phyloP scores from a whole-genome alignment of 2,113 vertebrate genomes.

The Gobio gobio region DNA sequence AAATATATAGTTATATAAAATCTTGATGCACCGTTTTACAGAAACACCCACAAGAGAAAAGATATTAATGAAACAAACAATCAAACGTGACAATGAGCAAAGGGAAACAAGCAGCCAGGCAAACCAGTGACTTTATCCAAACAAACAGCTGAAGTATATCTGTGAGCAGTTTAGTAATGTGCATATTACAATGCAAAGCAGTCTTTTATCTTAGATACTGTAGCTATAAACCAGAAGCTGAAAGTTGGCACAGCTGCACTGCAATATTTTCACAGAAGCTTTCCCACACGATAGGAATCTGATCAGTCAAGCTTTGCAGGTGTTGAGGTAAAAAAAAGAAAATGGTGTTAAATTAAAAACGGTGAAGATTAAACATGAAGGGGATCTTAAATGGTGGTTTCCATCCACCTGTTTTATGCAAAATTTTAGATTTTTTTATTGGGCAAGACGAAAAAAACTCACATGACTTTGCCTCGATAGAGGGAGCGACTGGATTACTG shows the following conservation, averaged over 20 bases:
- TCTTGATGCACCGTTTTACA: slow-evolving; percentile 78
- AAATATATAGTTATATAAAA: slow-evolving; percentile 79
- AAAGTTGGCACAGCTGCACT: neutral
- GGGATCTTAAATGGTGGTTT: neutral
- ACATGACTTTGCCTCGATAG: too few relatives aligned
- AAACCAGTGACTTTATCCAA: slow-evolving; percentile 62
- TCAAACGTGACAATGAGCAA: slow-evolving; percentile 69
- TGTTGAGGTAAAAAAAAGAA: slow-evolving; percentile 6
- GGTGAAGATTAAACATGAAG: neutral
- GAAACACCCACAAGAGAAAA: slow-evolving; percentile 77
- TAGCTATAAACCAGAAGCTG: neutral
- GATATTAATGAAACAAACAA: slow-evolving; percentile 80
- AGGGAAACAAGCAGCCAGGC: slow-evolving; percentile 53
- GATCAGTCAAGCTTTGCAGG: neutral
- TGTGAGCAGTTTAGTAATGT: slow-evolving; percentile 33
- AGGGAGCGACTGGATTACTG: too few relatives aligned
- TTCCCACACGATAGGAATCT: neutral
- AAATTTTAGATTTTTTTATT: too few relatives aligned
- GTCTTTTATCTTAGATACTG: slow-evolving; percentile 33
- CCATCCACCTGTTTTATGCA: too few relatives aligned
- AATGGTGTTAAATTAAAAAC: too few relatives aligned
- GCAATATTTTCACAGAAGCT: neutral
- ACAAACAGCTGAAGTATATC: slow-evolving; percentile 41
- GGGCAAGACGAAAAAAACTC: too few relatives aligned
- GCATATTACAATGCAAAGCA: slow-evolving; percentile 38